Evolutionary conservation across 2,888 invertebrate species (phyloP).

Genomic region (Boloria euphrosyne): DNA sequence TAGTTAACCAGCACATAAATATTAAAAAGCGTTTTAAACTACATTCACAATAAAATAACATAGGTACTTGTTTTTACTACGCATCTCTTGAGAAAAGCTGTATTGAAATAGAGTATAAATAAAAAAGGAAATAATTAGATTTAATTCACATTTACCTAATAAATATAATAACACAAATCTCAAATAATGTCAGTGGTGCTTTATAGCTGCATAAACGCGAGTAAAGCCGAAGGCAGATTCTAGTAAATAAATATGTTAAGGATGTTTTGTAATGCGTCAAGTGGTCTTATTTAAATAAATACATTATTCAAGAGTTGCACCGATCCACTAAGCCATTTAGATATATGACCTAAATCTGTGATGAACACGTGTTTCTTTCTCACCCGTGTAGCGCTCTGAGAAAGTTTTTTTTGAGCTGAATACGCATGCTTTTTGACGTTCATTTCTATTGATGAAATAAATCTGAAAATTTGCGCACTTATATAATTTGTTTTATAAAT

Average conservation of each 20-base stretch:
- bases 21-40: too few relatives aligned
- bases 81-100: too few relatives aligned
- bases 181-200: too few relatives aligned
- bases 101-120: too few relatives aligned
- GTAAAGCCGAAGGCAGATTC: background rate
- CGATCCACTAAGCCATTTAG: conserved; percentile 33
- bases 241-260: background rate
- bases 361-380: conserved; percentile 39
- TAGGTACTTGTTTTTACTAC: too few relatives aligned
- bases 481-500: background rate
- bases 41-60: too few relatives aligned
- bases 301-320: conserved; percentile 38
- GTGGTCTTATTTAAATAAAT: conserved; percentile 35
- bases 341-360: conserved; percentile 39
- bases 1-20: too few relatives aligned
- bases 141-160: too few relatives aligned
- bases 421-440: background rate
- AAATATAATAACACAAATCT: too few relatives aligned
- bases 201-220: too few relatives aligned
- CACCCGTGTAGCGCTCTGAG: conserved; percentile 19
- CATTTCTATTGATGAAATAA: background rate
- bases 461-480: background rate
- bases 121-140: too few relatives aligned
- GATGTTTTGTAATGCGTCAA: conserved; percentile 27
- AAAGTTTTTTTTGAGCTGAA: conserved; percentile 24